Evolutionary conservation across 2,888 invertebrate species (phyloP), one percentile per base, ranked within the genome.

Genomic region (Eledona agricola): DNA sequence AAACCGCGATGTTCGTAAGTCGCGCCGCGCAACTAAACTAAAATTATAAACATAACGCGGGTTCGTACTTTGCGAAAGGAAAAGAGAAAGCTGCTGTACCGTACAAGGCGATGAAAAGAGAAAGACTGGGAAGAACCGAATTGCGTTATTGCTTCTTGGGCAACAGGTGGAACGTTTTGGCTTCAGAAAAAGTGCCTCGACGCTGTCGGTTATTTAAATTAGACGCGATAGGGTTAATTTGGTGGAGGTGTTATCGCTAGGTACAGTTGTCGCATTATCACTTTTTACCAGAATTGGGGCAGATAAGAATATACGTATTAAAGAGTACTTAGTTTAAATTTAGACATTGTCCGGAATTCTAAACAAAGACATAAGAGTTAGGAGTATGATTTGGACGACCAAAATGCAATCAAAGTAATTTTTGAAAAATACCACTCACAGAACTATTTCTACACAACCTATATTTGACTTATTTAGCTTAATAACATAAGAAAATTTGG

Each of bases 41-140:
- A 57, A 59, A 59, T 57, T 54, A 55, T 59, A 57, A 55, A 57
- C 55, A 53, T 52, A 57, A 50, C 31, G 12, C 15, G 49, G 28
- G 25, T 45, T 38, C 23, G 23, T 38, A 47, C 42, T 35, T 56
- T 52, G 58, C 60, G 55, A 60, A 60, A 57, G 57, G 46, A 45
- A 55, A 55, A 55, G 58, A 58, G 59, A 59, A 63, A 60, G 60
- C 60, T 59, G 59, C 46, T 54, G 42, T 34, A 9, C 51, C 34
- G 28, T 38, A 55, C 60, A 63, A 55, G 59, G 60, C 56, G 58
- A 63, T 60, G 57, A 32, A 45, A 37, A 38, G 55, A 57, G 56
- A 49, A 45, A 45, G 56, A 58, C 26, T 50, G 5, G 35, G 38
- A 37, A 45, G 51, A 53, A 40, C 53, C 57, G 37, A 47, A 47